Percentiles rank a stretch among this genome's conserved stretches.
These are phyloP conservation scores for Paracanthobrama guichenoti DNA, from an alignment of 2,113 vertebrate genomes.

Conservation along the genomic window DNA sequence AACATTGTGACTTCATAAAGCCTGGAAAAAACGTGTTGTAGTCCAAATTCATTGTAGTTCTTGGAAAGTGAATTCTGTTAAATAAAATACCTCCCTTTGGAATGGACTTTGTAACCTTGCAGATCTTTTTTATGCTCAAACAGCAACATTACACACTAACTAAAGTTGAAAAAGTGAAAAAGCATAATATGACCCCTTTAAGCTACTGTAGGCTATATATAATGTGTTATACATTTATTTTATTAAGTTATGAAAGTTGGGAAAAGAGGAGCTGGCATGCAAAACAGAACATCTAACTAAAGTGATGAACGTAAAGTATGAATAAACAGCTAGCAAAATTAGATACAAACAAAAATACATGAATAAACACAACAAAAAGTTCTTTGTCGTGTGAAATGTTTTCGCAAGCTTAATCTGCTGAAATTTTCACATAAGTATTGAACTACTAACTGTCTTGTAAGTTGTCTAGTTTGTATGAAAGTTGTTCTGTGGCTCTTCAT, in stretches of 20 bases:
- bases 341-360: background rate
- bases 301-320: background rate
- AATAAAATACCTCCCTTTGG: too few species aligned
- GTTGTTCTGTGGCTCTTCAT: background rate
- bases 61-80: too few species aligned
- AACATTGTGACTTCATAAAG: too few species aligned
- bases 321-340: background rate
- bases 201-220: background rate
- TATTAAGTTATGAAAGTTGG: background rate
- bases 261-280: background rate
- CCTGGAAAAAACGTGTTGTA: too few species aligned
- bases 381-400: background rate
- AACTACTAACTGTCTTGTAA: background rate
- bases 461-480: background rate
- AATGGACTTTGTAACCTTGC: too few species aligned
- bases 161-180: too few species aligned
- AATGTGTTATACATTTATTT: background rate
- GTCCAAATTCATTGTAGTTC: too few species aligned
- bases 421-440: background rate
- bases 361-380: background rate
- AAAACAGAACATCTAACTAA: background rate
- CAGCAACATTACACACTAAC: too few species aligned
- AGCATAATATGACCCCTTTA: background rate
- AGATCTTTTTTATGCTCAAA: too few species aligned
- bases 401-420: background rate